Percentiles rank a stretch among this genome's conserved stretches.
Evolutionary conservation across 2,797 vertebrate genomes (phyloP).

Genomic region (Tinamus major): DNA sequence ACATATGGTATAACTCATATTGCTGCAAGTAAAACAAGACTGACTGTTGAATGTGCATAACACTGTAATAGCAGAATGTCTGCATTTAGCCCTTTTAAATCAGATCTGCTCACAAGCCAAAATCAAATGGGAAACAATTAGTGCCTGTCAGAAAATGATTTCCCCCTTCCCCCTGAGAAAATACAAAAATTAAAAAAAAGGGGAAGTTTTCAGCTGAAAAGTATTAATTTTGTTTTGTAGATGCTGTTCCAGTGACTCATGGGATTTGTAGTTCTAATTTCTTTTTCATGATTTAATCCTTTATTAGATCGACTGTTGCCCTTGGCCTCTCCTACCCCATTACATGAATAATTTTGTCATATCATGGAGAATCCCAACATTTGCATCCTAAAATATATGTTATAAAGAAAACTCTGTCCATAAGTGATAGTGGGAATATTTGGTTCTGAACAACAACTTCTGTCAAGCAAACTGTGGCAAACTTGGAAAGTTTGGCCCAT

Average conservation of each 20-base stretch:
- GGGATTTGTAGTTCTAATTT: constrained; percentile 50
- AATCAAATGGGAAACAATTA: constrained; percentile 72
- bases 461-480: background rate
- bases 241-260: constrained; percentile 23
- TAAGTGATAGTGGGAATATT: background rate
- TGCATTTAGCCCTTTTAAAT: constrained; percentile 67
- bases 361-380: background rate
- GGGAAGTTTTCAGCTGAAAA: constrained; percentile 26
- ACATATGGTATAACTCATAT: constrained; percentile 74
- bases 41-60: constrained; percentile 68
- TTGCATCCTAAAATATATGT: background rate
- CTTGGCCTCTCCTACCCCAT: background rate
- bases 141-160: constrained; percentile 54
- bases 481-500: background rate
- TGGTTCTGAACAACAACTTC: background rate
- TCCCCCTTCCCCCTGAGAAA: constrained; percentile 35
- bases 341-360: background rate
- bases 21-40: constrained; percentile 72
- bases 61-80: constrained; percentile 65
- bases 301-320: background rate
- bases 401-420: rapidly evolving
- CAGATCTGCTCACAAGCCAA: constrained; percentile 54
- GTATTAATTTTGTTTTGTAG: constrained; percentile 9
- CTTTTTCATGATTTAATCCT: background rate
- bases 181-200: constrained; percentile 49